Conservation (phyloP, 2,113 vertebrate genomes). For the Tylochromis polylepis region DNA sequence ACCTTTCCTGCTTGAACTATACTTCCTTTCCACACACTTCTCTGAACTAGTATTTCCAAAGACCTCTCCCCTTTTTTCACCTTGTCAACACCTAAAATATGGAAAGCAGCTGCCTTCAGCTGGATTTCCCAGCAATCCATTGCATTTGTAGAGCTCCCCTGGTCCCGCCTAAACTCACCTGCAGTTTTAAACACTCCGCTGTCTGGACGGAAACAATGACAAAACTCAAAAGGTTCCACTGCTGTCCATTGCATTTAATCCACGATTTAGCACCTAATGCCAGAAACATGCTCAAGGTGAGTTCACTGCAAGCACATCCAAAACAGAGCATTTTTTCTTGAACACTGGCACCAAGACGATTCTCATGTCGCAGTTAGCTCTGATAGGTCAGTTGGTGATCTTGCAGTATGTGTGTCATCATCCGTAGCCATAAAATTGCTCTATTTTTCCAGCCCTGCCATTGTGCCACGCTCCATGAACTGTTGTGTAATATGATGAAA, state of each 20-base stretch:
- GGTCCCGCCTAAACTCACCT: slow-evolving; percentile 7
- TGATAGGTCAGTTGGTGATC: background rate
- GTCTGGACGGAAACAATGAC: slow-evolving; percentile 54
- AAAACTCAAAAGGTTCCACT: slow-evolving; percentile 12
- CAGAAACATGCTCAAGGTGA: background rate
- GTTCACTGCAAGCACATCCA: background rate
- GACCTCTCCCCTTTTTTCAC: background rate
- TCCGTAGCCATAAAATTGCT: background rate
- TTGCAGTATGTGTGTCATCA: background rate
- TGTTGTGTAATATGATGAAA: background rate
- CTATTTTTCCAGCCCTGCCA: background rate
- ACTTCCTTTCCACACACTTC: slow-evolving; percentile 3
- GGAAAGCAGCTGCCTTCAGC: slow-evolving; percentile 48
- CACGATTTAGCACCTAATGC: slow-evolving; percentile 19
- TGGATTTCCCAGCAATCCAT: slow-evolving; percentile 38
- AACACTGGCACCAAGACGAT: background rate
- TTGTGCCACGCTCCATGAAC: background rate
- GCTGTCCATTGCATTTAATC: slow-evolving; percentile 34
- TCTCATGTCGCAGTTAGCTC: background rate
- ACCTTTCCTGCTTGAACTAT: background rate
- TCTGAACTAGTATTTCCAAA: slow-evolving; percentile 29
- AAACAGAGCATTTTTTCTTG: background rate
- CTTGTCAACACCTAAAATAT: slow-evolving; percentile 25
- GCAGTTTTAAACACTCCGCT: slow-evolving; percentile 6
- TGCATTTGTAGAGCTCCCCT: slow-evolving; percentile 8